Evolutionary conservation across 2,888 invertebrate species (phyloP), one percentile per base, ranked within the genome.

Genomic region (Entomobrya proxima): DNA sequence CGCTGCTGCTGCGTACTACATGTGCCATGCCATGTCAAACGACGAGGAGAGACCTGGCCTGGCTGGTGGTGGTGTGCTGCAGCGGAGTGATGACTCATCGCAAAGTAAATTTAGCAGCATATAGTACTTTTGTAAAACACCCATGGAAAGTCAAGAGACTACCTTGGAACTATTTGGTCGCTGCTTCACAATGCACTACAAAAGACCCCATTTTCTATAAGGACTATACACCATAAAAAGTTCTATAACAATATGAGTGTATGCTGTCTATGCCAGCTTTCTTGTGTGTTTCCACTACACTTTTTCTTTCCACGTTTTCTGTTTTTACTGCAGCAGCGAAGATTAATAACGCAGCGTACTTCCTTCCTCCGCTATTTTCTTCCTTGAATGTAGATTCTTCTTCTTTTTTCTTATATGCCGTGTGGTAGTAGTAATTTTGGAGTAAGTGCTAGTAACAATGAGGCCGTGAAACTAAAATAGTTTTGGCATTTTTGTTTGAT

Each of bases 31-130:
- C 84, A 72, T 78, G 83, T 44, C 77, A 83, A 69, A 69, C 11
- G 44, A 61, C 72, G 77, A 84, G 84, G 84, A 84, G 77, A 84
- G 84, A 84, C 84, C 84, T 84, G 58, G 50, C 77, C 44, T 50
- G 30, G 21, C 30, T 75, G 61, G 83, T 69, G 47, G 47, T 35
- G 35, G 64, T 67, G 67, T 44, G 27, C 35, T 78, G 61, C 84
- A 72, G 50, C 84, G 47, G 67, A 24, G 77, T 40, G 87, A 88
- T 88, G 88, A 88, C 79, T 88, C 88, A 88, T 88, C 88, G 87
- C n/a, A 44, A 86, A 88, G 88, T 88, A 88, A 88, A 88, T 88
- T 88, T 88, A 88, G 88, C 88, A 88, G 86, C 72, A 85, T 18
- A 67, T 67, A 69, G 69, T 24, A 40, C n/a, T 69, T 69, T 44